phyloP scores from a whole-genome alignment of 1,140 invertebrate genomes.

The Vanessa tameamea region DNA sequence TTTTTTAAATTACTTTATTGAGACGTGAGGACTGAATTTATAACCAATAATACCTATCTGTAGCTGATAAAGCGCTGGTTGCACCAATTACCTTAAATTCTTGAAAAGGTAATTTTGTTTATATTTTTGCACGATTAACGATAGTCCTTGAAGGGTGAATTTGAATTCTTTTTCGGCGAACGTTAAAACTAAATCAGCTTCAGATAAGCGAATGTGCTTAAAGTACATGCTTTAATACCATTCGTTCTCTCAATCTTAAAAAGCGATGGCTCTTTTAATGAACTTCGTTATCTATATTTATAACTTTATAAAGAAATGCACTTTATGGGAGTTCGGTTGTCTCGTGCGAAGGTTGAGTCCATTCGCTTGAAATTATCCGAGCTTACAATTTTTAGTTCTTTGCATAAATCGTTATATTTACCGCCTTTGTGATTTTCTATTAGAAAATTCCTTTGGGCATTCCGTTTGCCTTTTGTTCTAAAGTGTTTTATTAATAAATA shows the following conservation, averaged over 20 bases:
- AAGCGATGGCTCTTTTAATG: conserved; percentile 19
- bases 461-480: too few relatives aligned
- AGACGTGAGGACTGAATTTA: neutral
- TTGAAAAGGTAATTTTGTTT: conserved; percentile 1
- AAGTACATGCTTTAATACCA: neutral
- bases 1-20: too few relatives aligned
- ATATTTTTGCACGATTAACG: conserved; percentile 4
- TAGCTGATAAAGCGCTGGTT: neutral
- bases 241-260: conserved; percentile 3
- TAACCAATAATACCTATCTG: neutral
- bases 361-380: too few relatives aligned
- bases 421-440: too few relatives aligned
- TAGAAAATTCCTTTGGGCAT: too few relatives aligned
- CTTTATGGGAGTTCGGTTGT: neutral
- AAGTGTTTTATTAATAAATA: too few relatives aligned
- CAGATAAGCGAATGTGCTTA: conserved; percentile 13
- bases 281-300: conserved; percentile 22
- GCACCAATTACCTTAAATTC: conserved; percentile 11
- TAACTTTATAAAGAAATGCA: conserved; percentile 3
- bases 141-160: conserved; percentile 1
- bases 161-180: conserved; percentile 15
- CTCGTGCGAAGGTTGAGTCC: neutral
- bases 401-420: too few relatives aligned
- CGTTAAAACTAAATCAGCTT: conserved; percentile 17
- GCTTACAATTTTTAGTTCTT: too few relatives aligned